Evolutionary conservation across 2,888 invertebrate species (phyloP), one percentile per base, ranked within the genome.

Genomic region (Hirtodrosophila histrioides): DNA sequence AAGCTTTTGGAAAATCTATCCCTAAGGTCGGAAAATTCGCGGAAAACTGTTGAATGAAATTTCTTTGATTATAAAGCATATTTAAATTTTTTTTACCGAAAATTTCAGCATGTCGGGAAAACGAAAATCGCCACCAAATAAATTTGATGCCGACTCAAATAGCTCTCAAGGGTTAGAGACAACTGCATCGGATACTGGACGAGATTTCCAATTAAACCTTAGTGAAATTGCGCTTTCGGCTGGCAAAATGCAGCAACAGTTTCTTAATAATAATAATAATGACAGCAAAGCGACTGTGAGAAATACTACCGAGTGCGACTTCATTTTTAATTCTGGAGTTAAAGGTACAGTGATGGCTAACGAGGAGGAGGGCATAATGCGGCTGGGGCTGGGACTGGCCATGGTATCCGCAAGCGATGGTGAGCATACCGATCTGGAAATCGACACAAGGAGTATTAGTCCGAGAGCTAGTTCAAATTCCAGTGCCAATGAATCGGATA

Each of bases 61-160:
- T n/a, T n/a, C n/a, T n/a, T n/a, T n/a, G n/a, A n/a, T n/a, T n/a
- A n/a, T n/a, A n/a, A n/a, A 17, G 17, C 17, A 2, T 17, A 17
- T 17, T 1, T 17, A 17, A 17, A 17, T 1, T 1, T 17, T 17
- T 17, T 17, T 17, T 17, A 17, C 17, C 17, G 17, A n/a, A 0
- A 10, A 27, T 49, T 68, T 3, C 95, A 97, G 95, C 93, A 97
- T 97, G 97, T 97, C 97, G 94, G 97, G 97, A 93, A 97, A 97
- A 95, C 95, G 97, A 93, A 97, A 97, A 93, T 97, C 97, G 92
- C 97, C 97, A 92, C 97, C 97, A 92, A 97, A 96, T 89, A 97
- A 97, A 94, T 94, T 97, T 93, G 97, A 97, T 94, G 95, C 29
- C 35, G 95, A 75, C 41, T 62, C 61, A 31, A 63, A 55, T 37